Base-by-base conservation (phyloP, 92 coral and sea anemone species). In the Bergia sp. region DNA sequence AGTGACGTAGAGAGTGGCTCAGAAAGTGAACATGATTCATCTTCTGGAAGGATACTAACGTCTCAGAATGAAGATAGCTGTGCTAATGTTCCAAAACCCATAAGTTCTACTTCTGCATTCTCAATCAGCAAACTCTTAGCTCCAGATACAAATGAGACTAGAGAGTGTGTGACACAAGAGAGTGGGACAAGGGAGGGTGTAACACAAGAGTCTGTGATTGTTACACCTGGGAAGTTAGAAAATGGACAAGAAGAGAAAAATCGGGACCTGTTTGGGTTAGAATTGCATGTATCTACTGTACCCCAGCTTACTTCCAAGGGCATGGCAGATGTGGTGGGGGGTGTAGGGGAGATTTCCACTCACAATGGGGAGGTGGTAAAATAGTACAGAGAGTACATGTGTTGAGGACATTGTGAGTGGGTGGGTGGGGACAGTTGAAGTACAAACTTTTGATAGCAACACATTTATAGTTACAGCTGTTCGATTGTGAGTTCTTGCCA, bases 301-400 rank as follows among this genome's bases (percentile, higher is more conserved):
- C 85, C 95, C 82, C 96, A 94, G 69, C 93, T 94, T 10, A 88
- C 92, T 61, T 83, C 97, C 93, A 96, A 92, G 93, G 98, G 96
- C 1, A 71, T 92, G 79, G 87, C 91, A 29, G 98, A 94, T 21
- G 94, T 93, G 88, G 83, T 94, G 86, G 97, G 96, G 85, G 80
- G 82, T 16, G 58, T 67, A 9, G 79, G 57, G 43, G 98, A 94
- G 21, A 89, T 91, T 55, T 90, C 76, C 75, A 86, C 95, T 88
- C 92, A 86, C 41, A 96, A 94, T 91, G 94, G 97, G 49, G 95
- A 95, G 76, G 79, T 90, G 41, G 93, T 89, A 7, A 91, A 89
- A 37, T 88, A 82, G 88, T 16, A 41, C 10, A 64, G 29, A 76
- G n/a, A 53, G 1, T 76, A 11, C 41, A 23, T 39, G n/a, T 13